Percentiles rank a stretch among this genome's conserved stretches.
These are phyloP conservation scores for Bicyclus anynana DNA, from an alignment of 1,140 invertebrate genomes.

Conservation along the genomic window DNA sequence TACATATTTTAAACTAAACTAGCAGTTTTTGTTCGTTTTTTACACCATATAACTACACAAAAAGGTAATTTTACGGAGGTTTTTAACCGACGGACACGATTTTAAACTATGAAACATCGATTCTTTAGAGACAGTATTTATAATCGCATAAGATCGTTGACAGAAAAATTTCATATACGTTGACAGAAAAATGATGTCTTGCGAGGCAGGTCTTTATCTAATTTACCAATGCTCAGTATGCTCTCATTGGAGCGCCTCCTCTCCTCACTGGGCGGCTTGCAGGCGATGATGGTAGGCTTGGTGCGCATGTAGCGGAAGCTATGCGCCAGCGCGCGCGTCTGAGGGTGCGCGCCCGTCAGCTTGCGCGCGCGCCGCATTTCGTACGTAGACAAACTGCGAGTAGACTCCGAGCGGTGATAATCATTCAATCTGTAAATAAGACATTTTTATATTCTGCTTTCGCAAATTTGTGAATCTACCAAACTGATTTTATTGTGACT, in stretches of 20 bases:
- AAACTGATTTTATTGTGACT: no score
- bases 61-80: no score
- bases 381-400: slow-evolving; percentile 84
- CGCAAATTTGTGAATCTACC: no score
- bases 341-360: slow-evolving; percentile 78
- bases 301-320: slow-evolving; percentile 91
- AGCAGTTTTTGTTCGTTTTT: no score
- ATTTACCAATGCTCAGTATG: slow-evolving; percentile 76
- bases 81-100: no score
- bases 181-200: neutral
- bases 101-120: no score
- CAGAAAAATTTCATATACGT: no score
- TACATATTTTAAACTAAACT: no score
- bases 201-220: neutral
- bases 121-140: no score
- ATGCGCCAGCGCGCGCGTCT: slow-evolving; percentile 81
- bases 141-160: no score
- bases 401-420: slow-evolving; percentile 87
- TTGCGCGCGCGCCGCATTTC: slow-evolving; percentile 77
- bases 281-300: slow-evolving; percentile 91
- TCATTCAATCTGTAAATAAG: slow-evolving; percentile 78
- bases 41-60: no score
- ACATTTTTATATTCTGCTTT: no score
- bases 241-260: slow-evolving; percentile 75
- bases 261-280: slow-evolving; percentile 87